These are phyloP conservation scores for Antheraea assamensis DNA, from an alignment of 2,888 invertebrate genomes.

Conservation along the genomic window DNA sequence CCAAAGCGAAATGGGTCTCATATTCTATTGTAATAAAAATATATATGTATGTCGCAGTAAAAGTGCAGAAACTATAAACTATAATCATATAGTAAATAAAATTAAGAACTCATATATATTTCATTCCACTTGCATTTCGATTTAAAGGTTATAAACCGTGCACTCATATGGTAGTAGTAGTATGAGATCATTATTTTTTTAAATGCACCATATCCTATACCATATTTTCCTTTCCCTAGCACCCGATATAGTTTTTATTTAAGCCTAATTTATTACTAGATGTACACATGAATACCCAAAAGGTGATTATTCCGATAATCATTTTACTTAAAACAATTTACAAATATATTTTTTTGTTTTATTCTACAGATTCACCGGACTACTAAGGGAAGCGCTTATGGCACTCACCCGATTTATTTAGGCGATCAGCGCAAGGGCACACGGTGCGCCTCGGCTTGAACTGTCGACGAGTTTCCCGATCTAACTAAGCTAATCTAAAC, in stretches of 20 bases:
- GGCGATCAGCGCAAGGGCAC: no score
- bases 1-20: slow-evolving; percentile 48
- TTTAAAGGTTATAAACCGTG: not conserved
- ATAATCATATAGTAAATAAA: not conserved
- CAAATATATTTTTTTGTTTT: no score
- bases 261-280: not conserved
- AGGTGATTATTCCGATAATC: not conserved
- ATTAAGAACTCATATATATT: not conserved
- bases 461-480: no score
- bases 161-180: not conserved
- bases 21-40: slow-evolving; percentile 64
- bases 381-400: no score
- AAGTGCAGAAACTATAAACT: not conserved
- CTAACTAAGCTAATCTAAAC: no score
- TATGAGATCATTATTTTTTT: not conserved
- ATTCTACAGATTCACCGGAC: no score
- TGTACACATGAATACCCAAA: not conserved
- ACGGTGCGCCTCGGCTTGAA: no score
- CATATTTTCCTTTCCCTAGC: not conserved
- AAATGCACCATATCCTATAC: not conserved
- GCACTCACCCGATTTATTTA: no score
- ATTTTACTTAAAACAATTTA: no score
- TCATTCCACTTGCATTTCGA: not conserved
- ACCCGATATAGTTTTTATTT: not conserved
- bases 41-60: slow-evolving; percentile 40